Conservation (phyloP, 2,888 invertebrate genomes). For the Carpatolechia fugitivella region DNA sequence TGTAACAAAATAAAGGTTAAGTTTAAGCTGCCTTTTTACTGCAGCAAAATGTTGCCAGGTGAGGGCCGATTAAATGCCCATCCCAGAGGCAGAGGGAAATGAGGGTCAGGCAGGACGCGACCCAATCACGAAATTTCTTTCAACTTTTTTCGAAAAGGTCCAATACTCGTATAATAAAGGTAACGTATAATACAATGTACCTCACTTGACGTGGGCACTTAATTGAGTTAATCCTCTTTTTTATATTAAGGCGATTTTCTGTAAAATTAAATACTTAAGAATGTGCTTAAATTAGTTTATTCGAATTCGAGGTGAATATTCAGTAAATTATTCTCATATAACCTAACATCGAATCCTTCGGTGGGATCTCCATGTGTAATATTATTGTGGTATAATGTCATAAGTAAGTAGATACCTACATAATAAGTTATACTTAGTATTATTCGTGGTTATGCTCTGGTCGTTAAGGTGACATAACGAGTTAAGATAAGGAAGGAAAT, state of each 20-base stretch:
- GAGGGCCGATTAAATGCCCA: conserved; percentile 33
- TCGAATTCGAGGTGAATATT: no score
- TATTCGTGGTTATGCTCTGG: no score
- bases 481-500: conserved; percentile 36
- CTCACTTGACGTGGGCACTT: not conserved
- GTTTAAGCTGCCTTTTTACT: not conserved
- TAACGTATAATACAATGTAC: not conserved
- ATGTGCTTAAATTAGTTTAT: no score
- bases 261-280: not conserved
- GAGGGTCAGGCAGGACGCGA: conserved; percentile 23
- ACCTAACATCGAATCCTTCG: no score
- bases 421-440: no score
- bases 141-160: conserved; percentile 20
- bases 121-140: conserved; percentile 15
- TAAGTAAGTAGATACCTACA: no score
- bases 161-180: conserved; percentile 23
- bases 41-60: conserved; percentile 31
- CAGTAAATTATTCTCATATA: no score
- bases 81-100: conserved; percentile 33
- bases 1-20: no score
- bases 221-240: not conserved
- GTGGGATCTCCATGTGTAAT: no score
- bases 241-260: not conserved
- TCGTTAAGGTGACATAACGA: conserved; percentile 45
- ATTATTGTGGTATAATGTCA: no score